Base-by-base conservation (phyloP, 2,113 vertebrate species). In the Rousettus leschenaultii region DNA sequence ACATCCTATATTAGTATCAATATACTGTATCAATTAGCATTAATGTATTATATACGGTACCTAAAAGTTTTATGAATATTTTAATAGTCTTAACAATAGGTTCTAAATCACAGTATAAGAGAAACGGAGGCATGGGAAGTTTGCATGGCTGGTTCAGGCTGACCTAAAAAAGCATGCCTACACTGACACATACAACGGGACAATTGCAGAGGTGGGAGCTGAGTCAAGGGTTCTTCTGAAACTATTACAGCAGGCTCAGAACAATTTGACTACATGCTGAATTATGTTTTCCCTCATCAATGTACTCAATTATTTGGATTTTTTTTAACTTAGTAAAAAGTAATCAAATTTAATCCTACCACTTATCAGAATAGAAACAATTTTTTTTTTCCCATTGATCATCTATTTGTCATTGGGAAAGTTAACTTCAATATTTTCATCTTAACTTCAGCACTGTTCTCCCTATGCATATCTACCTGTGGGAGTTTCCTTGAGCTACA, bases 41-140 rank as follows among this genome's bases (percentile, higher is more conserved):
- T 61, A 91, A 11, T n/a, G 26, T 51, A 70, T 38, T 55, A 59
- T 35, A 63, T 2, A 38, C 11, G 80, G 73, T 35, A 89, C 65
- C 51, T 84, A 7, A 93, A 93, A 66, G 40, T 45, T 70, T 30
- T 79, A 28, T 84, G 35, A 74, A 33, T 87, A 89, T 84, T 84
- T 94, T 66, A 77, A 77, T 91, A 83, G 35, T 48, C 68, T 86
- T 83, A n/a, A n/a, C n/a, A n/a, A 89, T 3, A 89, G 28, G 18
- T 68, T 84, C 35, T 35, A 93, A 91, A 91, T 43, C 51, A 10
- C 6, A 4, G 10, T 11, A 28, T 33, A 30, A 92, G 30, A 59
- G 38, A 59, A 88, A 45, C 5, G 57, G 55, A 68, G 28, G 2
- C 55, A 9, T 1, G 7, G 26, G 14, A 2, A 40, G 19, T 45